These are phyloP conservation scores for Brassicogethes aeneus DNA, from an alignment of 2,888 invertebrate species.

Conservation along the genomic window DNA sequence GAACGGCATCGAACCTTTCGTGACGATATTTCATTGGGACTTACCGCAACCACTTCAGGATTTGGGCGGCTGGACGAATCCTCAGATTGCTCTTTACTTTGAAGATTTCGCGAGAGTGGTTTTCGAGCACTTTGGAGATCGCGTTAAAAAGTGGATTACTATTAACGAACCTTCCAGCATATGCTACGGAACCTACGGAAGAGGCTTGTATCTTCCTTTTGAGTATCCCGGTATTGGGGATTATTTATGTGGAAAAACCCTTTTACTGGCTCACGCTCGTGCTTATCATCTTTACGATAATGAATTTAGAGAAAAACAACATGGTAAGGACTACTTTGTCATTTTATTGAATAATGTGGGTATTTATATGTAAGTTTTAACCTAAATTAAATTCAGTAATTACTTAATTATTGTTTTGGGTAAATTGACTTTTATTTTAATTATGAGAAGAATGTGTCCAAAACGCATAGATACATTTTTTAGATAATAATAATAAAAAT, in stretches of 20 bases:
- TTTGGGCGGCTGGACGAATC: constrained; percentile 57
- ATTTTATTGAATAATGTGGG: no score
- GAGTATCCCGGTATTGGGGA: constrained; percentile 46
- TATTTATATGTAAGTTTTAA: no score
- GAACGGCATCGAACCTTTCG: constrained; percentile 46
- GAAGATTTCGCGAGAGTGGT: constrained; percentile 48
- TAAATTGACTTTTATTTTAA: no score
- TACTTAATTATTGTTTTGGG: no score
- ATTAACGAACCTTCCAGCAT: constrained; percentile 44
- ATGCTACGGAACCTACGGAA: constrained; percentile 33
- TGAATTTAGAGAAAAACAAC: constrained; percentile 37
- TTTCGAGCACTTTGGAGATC: constrained; percentile 40
- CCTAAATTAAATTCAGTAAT: no score
- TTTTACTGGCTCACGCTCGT: constrained; percentile 55
- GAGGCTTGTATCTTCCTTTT: constrained; percentile 39
- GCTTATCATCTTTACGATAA: constrained; percentile 51
- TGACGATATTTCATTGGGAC: constrained; percentile 52
- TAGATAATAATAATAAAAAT: no score
- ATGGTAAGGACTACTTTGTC: no score
- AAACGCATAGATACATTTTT: no score
- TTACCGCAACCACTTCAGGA: constrained; percentile 34
- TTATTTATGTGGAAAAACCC: constrained; percentile 54
- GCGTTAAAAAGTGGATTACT: constrained; percentile 46
- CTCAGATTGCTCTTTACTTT: constrained; percentile 50
- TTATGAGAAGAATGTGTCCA: no score